phyloP scores from a whole-genome alignment of 2,888 invertebrate genomes.

The Spisula solida region DNA sequence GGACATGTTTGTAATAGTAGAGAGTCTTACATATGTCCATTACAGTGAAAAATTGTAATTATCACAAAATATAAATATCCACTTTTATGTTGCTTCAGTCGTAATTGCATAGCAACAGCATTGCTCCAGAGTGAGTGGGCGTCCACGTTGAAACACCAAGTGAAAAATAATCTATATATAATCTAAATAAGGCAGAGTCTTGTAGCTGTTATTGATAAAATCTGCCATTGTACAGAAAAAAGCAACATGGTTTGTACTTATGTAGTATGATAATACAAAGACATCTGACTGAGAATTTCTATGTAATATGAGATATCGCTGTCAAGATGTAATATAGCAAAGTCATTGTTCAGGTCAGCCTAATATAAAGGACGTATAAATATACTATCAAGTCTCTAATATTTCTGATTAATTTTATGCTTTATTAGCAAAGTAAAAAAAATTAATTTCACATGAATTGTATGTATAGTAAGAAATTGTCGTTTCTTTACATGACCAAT shows the following conservation, averaged over 20 bases:
- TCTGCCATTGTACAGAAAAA: not conserved
- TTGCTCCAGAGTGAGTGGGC: not conserved
- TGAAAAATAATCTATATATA: not conserved
- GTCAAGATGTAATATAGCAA: too few relatives aligned
- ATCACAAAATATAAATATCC: not conserved
- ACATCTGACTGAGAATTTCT: not conserved
- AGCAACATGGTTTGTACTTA: not conserved
- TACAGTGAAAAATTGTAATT: not conserved
- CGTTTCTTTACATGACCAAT: too few relatives aligned
- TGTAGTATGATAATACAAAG: not conserved
- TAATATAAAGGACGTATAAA: too few relatives aligned
- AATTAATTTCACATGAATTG: too few relatives aligned
- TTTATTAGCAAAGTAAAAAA: too few relatives aligned
- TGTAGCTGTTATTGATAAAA: not conserved
- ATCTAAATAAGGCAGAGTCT: not conserved
- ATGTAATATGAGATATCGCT: too few relatives aligned
- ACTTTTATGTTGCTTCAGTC: not conserved
- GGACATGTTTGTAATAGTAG: too few relatives aligned
- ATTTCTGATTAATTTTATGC: too few relatives aligned
- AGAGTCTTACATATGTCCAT: too few relatives aligned
- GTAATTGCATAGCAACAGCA: slow-evolving; percentile 6
- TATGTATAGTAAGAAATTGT: too few relatives aligned
- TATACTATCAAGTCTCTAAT: too few relatives aligned
- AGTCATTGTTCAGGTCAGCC: too few relatives aligned
- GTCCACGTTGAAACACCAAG: not conserved